These are phyloP conservation scores for Zygogramma bicolorata DNA, from an alignment of 2,888 invertebrate genomes.

Conservation along the genomic window DNA sequence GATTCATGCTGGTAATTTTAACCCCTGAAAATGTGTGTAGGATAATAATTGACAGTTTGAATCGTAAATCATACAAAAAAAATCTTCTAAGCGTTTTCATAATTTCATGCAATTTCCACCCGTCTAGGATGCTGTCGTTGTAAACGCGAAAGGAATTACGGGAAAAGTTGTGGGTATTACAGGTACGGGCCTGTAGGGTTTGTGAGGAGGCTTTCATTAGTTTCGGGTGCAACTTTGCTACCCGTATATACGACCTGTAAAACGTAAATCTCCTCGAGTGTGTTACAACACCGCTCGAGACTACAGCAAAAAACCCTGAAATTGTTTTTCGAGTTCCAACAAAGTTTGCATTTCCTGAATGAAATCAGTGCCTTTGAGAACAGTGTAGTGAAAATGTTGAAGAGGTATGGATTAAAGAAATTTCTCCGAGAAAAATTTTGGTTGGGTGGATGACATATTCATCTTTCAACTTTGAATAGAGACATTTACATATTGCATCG, in stretches of 20 bases:
- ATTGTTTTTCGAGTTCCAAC: background rate
- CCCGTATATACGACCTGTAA: constrained; percentile 30
- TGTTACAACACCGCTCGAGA: constrained; percentile 4
- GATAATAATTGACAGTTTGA: no score
- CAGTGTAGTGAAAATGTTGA: background rate
- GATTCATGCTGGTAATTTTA: no score
- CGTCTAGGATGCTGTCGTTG: constrained; percentile 8
- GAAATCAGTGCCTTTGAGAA: background rate
- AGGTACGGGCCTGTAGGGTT: constrained; percentile 23
- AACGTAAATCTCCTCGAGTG: constrained; percentile 35
- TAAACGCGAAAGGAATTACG: constrained; percentile 40
- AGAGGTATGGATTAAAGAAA: background rate
- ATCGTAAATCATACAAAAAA: no score
- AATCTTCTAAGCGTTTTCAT: no score
- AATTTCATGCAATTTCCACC: background rate
- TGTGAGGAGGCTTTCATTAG: constrained; percentile 24
- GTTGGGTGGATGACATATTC: background rate
- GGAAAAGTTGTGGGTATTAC: constrained; percentile 41
- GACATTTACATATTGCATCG: no score
- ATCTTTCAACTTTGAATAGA: no score
- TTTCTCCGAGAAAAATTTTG: background rate
- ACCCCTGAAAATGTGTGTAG: no score
- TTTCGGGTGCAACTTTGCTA: constrained; percentile 18
- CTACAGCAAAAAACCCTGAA: background rate
- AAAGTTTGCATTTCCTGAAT: constrained; percentile 2